Evolutionary conservation across 2,113 vertebrate species (phyloP), one percentile per base, ranked within the genome.

Genomic region (Falcunculus frontatus): DNA sequence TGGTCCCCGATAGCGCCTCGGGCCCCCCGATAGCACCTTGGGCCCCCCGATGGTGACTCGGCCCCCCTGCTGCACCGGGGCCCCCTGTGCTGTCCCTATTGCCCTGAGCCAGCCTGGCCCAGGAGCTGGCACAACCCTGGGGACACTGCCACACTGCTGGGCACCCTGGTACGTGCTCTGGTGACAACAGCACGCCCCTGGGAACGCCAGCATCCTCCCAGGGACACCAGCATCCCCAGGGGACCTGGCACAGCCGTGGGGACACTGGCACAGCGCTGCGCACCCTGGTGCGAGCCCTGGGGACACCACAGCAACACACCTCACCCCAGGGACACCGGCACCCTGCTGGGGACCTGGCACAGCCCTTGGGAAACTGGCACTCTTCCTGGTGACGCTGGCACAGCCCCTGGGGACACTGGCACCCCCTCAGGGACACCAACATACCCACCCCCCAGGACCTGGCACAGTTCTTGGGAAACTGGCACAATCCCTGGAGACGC

Each of bases 1-100:
- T 0, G 0, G 21, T 15, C 11, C 42, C 27, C 0, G 32, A 95
- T 63, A 63, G 62, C 0, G 0, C 33, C 69, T 14, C 1, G 1
- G 33, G 16, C 7, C 9, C 52, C 37, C 22, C 4, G 46, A 59
- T 1, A 59, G 46, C 33, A 6, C 39, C 33, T 21, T 3, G 4
- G 47, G 72, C 3, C 16, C 55, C 33, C 13, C 1, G 3, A 39
- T 33, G 63, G 56, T 1, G 6, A 11, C 50, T 20, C 1, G 0
- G 49, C 11, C 10, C 10, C 47, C 25, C 4, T 15, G 1, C 13
- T 2, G 6, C 33, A 2, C 41, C 1, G 1, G 20, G 20, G 30
- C 25, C 15, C 55, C 44, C 44, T 21, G 3, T 11, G 0, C 18
- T 20, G 6, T 63, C 90, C 73, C 73, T 91, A n/a, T 32, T 72